Base-by-base conservation (phyloP, 1,140 invertebrate species). In the Bombus breviceps region DNA sequence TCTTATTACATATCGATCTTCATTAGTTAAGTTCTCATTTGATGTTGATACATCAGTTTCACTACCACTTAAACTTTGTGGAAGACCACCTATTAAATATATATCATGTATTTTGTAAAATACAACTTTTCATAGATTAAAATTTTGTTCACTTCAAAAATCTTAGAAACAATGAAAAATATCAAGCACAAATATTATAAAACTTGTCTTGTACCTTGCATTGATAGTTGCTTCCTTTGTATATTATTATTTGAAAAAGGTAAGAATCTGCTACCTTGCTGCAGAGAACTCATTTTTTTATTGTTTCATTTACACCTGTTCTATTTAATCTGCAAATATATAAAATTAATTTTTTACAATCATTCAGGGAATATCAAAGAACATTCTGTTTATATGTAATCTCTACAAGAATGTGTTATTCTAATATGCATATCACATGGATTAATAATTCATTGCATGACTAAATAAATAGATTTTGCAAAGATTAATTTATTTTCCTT, bases 11-110 rank as follows among this genome's bases (percentile, higher is more conserved):
- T 97, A 98, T 87, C 97, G 96, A 93, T 98, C 97, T 95, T 98
- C 98, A 92, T 97, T 96, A 59, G 98, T 98, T 85, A 99, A 95
- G 95, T 98, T 98, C 94, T 98, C 98, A 87, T 97, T 98, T 13
- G 98, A 98, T 53, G 98, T 98, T 59, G 98, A 98, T 73, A 98
- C 97, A 96, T 98, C 98, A 39, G 98, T 98, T 94, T 98, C 98
- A 95, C 98, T 98, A 37, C 98, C 98, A 92, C 97, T 98, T 88
- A 97, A 95, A 93, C 97, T 97, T 95, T 97, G 97, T 69, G 96
- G 96, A 93, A 97, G 97, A 88, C 96, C 96, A 92, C 94, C 96
- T 94, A 90, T 64, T 66, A 81, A 64, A 75, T 85, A 57, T 2
- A 41, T 39, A 71, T 37, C 15, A 79, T 4, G 37, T 18, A 43